Conservation (phyloP, 2,888 invertebrate genomes). For the Ormyrus pomaceus region DNA sequence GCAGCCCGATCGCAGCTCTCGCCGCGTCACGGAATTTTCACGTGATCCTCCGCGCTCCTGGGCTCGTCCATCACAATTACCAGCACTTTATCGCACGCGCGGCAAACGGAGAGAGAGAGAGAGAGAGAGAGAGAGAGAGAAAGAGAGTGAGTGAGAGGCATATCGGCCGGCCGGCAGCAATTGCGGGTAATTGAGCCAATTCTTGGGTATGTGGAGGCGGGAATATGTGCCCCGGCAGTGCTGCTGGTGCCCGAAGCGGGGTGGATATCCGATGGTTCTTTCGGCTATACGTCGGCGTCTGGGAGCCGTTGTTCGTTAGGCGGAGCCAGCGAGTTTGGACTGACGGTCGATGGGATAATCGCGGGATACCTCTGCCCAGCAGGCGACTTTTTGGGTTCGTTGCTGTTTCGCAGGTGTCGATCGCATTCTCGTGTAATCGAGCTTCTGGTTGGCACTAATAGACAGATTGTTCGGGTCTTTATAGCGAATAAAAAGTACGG, state of each 20-base stretch:
- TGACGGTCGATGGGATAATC: conserved; percentile 10
- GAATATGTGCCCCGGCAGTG: too few species aligned
- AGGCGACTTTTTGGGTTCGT: too few species aligned
- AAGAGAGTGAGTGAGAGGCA: conserved; percentile 12
- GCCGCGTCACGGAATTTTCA: conserved; percentile 65
- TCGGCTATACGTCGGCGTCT: background rate
- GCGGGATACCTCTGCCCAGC: too few species aligned
- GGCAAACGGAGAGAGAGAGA: conserved; percentile 15
- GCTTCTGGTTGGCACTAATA: too few species aligned
- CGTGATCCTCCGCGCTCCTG: conserved; percentile 69
- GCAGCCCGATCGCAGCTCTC: background rate
- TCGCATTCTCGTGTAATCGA: too few species aligned
- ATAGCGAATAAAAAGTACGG: too few species aligned
- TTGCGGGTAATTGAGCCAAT: conserved; percentile 73
- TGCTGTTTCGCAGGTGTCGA: too few species aligned
- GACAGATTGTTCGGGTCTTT: too few species aligned
- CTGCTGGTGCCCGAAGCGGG: background rate
- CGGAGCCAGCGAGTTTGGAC: background rate
- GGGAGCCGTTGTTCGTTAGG: background rate
- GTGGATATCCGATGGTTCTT: conserved; percentile 3
- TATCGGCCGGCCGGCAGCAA: conserved; percentile 56
- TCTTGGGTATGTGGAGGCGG: conserved; percentile 62
- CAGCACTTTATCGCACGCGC: conserved; percentile 67
- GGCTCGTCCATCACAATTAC: conserved; percentile 69
- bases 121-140: conserved; percentile 30